These are phyloP conservation scores for Biston stratarius DNA, from an alignment of 2,888 invertebrate genomes.

Conservation along the genomic window DNA sequence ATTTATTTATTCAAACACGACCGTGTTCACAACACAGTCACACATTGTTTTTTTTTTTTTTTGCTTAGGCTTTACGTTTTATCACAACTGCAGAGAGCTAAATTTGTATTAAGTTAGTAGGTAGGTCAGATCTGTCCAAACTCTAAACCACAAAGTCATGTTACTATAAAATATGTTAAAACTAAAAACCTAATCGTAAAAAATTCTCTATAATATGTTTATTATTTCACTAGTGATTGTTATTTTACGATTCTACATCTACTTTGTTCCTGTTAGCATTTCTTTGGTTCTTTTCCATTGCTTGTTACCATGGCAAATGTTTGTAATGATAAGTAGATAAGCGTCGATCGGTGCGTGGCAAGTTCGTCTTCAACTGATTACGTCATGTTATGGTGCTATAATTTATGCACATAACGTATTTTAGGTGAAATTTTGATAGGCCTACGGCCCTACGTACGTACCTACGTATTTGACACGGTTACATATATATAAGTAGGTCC, in stretches of 20 bases:
- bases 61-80: background rate
- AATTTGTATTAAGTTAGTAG: background rate
- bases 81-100: background rate
- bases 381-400: slow-evolving; percentile 3
- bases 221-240: background rate
- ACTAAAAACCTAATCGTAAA: background rate
- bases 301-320: slow-evolving; percentile 6
- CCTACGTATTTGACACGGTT: slow-evolving; percentile 20
- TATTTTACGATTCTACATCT: background rate
- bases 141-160: background rate
- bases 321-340: slow-evolving; percentile 4
- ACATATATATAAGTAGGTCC: slow-evolving; percentile 7
- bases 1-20: too few species aligned
- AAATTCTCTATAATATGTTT: background rate
- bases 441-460: slow-evolving; percentile 17
- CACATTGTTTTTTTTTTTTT: background rate
- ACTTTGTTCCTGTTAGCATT: background rate
- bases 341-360: background rate
- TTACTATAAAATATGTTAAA: slow-evolving; percentile 1
- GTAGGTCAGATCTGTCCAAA: background rate
- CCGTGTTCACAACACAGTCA: background rate
- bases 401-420: slow-evolving; percentile 11
- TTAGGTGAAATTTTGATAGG: slow-evolving; percentile 17
- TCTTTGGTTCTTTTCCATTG: background rate
- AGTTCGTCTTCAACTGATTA: slow-evolving; percentile 8